phyloP scores from a whole-genome alignment of 2,888 invertebrate genomes.

The Bhutanitis thaidina region DNA sequence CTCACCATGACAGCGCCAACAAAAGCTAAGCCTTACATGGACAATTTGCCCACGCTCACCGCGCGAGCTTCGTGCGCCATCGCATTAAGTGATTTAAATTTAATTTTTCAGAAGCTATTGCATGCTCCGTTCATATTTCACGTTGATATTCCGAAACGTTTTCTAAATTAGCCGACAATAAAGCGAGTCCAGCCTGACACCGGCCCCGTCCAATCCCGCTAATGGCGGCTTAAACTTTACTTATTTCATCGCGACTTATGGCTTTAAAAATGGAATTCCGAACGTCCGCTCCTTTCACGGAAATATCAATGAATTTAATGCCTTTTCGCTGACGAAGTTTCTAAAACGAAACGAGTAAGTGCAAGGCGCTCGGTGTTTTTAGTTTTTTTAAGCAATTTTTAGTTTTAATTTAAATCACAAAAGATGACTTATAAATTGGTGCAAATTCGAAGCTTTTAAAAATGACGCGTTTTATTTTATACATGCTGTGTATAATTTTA shows the following conservation, averaged over 20 bases:
- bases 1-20: too few relatives aligned
- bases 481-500: too few relatives aligned
- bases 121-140: slow-evolving; percentile 9
- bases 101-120: background rate
- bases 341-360: background rate
- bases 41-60: too few relatives aligned
- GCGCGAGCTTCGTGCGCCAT: too few relatives aligned
- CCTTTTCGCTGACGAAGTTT: background rate
- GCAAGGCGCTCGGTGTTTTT: too few relatives aligned
- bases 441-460: too few relatives aligned
- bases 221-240: slow-evolving; percentile 64
- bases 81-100: too few relatives aligned
- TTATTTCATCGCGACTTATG: slow-evolving; percentile 49
- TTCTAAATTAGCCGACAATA: slow-evolving; percentile 24
- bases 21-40: too few relatives aligned
- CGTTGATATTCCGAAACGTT: slow-evolving; percentile 19
- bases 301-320: slow-evolving; percentile 21
- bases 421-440: too few relatives aligned
- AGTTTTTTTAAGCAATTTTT: background rate
- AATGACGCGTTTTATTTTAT: too few relatives aligned
- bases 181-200: slow-evolving; percentile 53
- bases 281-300: slow-evolving; percentile 34
- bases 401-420: too few relatives aligned
- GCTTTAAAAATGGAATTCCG: slow-evolving; percentile 20
- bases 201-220: slow-evolving; percentile 57